phyloP scores from a whole-genome alignment of 2,888 invertebrate genomes.

The Ormyrus rosae region DNA sequence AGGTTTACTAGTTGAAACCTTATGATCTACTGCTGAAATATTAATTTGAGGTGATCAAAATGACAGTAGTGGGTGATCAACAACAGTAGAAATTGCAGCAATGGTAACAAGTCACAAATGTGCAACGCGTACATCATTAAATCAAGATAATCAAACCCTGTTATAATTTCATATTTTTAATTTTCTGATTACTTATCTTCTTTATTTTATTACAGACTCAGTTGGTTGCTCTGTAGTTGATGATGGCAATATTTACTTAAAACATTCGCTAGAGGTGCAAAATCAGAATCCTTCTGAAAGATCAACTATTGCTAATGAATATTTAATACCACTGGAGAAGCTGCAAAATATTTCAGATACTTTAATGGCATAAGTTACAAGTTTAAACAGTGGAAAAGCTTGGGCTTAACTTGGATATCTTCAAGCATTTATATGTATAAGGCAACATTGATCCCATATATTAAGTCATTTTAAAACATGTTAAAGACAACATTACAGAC shows the following conservation, averaged over 20 bases:
- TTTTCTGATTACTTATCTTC: no score
- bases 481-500: conserved; percentile 82
- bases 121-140: no score
- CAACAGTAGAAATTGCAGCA: no score
- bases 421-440: conserved; percentile 67
- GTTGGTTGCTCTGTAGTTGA: no score
- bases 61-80: no score
- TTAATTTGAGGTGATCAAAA: no score
- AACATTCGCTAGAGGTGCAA: conserved; percentile 24
- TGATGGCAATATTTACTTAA: not conserved
- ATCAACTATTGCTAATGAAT: conserved; percentile 38
- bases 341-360: conserved; percentile 53
- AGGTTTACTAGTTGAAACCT: no score
- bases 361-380: conserved; percentile 43
- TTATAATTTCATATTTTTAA: no score
- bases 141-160: no score
- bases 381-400: conserved; percentile 62
- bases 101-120: no score
- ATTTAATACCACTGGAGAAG: conserved; percentile 55
- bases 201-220: no score
- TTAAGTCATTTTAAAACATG: conserved; percentile 85
- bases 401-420: conserved; percentile 70
- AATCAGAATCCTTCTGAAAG: conserved; percentile 25
- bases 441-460: conserved; percentile 86
- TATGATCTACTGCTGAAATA: no score